Evolutionary conservation across 2,888 invertebrate genomes (phyloP).

Genomic region (Stenodema calcarata): DNA sequence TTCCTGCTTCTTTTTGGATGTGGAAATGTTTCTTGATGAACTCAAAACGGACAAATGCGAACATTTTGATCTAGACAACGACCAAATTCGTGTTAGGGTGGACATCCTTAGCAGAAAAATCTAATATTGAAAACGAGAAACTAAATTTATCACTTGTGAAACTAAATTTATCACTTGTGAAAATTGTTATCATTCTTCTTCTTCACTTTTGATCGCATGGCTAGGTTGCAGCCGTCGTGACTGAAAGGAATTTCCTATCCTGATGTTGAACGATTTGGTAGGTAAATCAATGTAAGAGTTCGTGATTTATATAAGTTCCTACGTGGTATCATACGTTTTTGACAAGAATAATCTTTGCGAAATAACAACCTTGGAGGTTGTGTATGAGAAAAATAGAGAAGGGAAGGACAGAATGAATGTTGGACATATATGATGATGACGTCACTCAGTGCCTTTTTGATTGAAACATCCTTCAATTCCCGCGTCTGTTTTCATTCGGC

Average conservation of each 20-base stretch:
- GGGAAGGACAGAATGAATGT: no score
- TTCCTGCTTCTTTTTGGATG: slow-evolving; percentile 58
- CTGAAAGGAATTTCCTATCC: no score
- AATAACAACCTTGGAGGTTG: no score
- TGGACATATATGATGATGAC: background rate
- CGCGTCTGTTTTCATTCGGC: background rate
- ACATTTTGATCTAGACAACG: background rate
- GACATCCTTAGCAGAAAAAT: slow-evolving; percentile 2
- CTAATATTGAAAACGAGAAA: background rate
- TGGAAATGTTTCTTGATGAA: slow-evolving; percentile 54
- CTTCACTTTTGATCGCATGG: no score
- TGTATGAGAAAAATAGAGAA: no score
- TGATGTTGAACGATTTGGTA: no score
- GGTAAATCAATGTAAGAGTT: no score
- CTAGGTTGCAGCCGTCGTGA: no score
- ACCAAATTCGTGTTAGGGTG: background rate
- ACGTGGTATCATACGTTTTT: no score
- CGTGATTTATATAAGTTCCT: no score
- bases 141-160: no score
- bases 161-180: background rate
- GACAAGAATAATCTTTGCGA: no score
- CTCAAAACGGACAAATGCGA: background rate
- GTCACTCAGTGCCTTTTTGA: background rate
- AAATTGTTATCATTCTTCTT: background rate
- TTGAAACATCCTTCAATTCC: background rate